Conservation (phyloP, 1,140 invertebrate genomes). For the Sitophilus oryzae region DNA sequence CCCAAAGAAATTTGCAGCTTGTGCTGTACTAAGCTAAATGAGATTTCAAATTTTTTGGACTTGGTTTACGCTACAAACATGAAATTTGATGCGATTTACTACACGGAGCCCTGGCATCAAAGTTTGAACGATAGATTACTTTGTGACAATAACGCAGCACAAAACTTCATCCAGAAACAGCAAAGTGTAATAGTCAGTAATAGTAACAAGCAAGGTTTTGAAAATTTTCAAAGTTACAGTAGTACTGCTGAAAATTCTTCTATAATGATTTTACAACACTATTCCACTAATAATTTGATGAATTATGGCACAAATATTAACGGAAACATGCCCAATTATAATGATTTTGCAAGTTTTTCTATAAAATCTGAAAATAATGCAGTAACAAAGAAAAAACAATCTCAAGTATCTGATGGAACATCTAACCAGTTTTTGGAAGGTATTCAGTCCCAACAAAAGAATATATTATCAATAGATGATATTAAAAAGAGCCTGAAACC, state of each 20-base stretch:
- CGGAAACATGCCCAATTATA: not conserved
- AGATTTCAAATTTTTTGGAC: slow-evolving; percentile 16
- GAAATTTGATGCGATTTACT: slow-evolving; percentile 21
- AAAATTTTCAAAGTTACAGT: not conserved
- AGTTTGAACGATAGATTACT: not conserved
- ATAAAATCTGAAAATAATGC: not conserved
- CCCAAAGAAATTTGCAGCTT: slow-evolving; percentile 19
- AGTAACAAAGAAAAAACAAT: too few species aligned
- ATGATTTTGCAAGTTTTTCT: not conserved
- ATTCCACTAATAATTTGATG: not conserved
- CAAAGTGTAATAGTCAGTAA: slow-evolving; percentile 8
- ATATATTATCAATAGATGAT: too few species aligned
- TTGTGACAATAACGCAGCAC: not conserved
- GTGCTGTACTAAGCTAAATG: slow-evolving; percentile 16
- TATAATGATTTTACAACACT: slow-evolving; percentile 3
- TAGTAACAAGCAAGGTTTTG: not conserved
- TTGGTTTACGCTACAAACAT: slow-evolving; percentile 11
- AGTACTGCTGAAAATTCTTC: not conserved
- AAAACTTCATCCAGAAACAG: not conserved
- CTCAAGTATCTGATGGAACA: too few species aligned
- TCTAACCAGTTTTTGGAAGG: too few species aligned
- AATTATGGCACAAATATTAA: not conserved
- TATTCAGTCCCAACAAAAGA: too few species aligned
- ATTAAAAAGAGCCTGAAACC: too few species aligned
- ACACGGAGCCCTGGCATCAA: not conserved